Evolutionary conservation across 1,140 invertebrate species (phyloP), one percentile per base, ranked within the genome.

Genomic region (Magallana angulata): DNA sequence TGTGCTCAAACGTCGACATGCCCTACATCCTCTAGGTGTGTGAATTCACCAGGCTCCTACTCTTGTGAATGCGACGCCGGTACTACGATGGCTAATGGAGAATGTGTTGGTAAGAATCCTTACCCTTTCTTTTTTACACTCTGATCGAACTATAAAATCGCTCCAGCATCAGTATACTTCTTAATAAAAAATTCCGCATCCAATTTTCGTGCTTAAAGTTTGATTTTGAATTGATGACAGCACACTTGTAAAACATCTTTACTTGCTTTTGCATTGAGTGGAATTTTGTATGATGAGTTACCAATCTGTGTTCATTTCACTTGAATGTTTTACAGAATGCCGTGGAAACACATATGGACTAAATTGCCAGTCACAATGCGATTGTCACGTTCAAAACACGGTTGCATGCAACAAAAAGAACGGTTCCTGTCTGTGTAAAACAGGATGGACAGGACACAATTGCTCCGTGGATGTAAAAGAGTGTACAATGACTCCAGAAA

Each of bases 391-490:
- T 16, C 30, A 62, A 18, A 87, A 87, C 83, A 88, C 89, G 8
- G 18, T 62, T 24, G 60, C 57, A 48, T 91, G 89, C 68, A 62
- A 90, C 85, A 18, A 36, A 62, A 68, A 85, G 1, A 57, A 71
- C 16, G 90, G 90, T 60, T 14, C 30, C 14, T 89, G 87, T 59
- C 60, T 57, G 3, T 91, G 90, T 87, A 84, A 82, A n/a, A 57
- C 24, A 48, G 90, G 90, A 24, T 91, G 90, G 90, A 81, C n/a
- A 5, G 89, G 90, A n/a, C 8, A 6, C 0, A 86, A 80, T 16
- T 92, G 91, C 84, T 59, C 64, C 30, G 83, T 30, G 8, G 85
- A 90, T 62, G 62, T 90, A 57, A 62, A 91, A 30, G 88, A 88
- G 85, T 93, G 92, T 81, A 71, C 57, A 4, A 16, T 16, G 0